phyloP scores from a whole-genome alignment of 1,140 invertebrate species.

The Stenopsyche tienmushanensis region DNA sequence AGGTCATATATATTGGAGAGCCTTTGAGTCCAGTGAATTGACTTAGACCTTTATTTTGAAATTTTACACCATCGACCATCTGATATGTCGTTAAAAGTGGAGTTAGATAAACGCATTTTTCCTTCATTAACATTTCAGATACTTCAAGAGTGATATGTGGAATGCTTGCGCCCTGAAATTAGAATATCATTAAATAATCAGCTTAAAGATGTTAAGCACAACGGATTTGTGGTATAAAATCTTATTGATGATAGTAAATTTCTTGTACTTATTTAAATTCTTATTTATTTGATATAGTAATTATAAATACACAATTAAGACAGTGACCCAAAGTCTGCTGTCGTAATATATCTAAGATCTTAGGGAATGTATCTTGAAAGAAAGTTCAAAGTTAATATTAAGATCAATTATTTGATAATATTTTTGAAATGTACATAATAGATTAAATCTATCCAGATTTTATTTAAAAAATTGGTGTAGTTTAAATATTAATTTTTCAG shows the following conservation, averaged over 20 bases:
- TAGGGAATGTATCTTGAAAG: too few species aligned
- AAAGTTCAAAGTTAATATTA: too few species aligned
- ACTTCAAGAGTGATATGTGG: slow-evolving; percentile 66
- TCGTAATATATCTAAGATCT: too few species aligned
- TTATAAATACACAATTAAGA: too few species aligned
- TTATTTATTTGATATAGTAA: not conserved
- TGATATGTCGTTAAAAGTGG: slow-evolving; percentile 56
- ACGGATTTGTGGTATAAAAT: too few species aligned
- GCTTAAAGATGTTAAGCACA: slow-evolving; percentile 12
- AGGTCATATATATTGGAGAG: slow-evolving; percentile 59
- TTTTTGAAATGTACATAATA: too few species aligned
- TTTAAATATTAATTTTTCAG: too few species aligned
- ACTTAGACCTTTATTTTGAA: slow-evolving; percentile 52
- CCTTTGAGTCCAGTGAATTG: slow-evolving; percentile 61
- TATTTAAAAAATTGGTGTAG: too few species aligned
- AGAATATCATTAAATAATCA: slow-evolving; percentile 33
- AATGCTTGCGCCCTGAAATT: slow-evolving; percentile 57
- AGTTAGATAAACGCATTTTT: slow-evolving; percentile 56
- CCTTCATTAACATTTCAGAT: slow-evolving; percentile 55
- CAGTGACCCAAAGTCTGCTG: too few species aligned
- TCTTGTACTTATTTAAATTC: not conserved
- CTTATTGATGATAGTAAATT: not conserved
- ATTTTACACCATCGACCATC: slow-evolving; percentile 53
- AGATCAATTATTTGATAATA: too few species aligned
- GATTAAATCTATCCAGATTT: too few species aligned